These are phyloP conservation scores for Dermatophagoides farinae DNA, from an alignment of 1,140 invertebrate genomes.

Conservation along the genomic window DNA sequence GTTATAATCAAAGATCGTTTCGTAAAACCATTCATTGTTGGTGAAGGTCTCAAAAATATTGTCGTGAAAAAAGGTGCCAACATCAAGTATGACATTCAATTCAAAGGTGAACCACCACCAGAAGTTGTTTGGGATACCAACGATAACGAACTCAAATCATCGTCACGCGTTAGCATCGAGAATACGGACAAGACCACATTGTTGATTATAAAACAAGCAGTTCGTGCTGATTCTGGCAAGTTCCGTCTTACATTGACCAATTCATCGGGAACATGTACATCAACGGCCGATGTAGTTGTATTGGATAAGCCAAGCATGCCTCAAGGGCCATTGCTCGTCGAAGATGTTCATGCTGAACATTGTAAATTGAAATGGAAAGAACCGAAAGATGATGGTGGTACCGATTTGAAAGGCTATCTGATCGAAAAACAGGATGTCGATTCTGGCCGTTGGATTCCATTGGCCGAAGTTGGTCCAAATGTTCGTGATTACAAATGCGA, in stretches of 20 bases:
- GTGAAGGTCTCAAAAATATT: slow-evolving; percentile 58
- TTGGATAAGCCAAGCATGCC: slow-evolving; percentile 68
- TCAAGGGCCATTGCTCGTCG: slow-evolving; percentile 55
- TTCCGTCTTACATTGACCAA: slow-evolving; percentile 55
- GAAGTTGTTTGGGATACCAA: slow-evolving; percentile 59
- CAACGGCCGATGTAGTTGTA: slow-evolving; percentile 43
- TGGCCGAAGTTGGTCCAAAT: slow-evolving; percentile 52
- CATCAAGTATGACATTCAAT: slow-evolving; percentile 78
- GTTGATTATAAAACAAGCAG: slow-evolving; percentile 61
- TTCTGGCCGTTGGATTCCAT: slow-evolving; percentile 75
- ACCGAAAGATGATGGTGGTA: slow-evolving; percentile 80
- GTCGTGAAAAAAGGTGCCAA: slow-evolving; percentile 83
- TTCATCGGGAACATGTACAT: background rate
- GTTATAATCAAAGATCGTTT: slow-evolving; percentile 86
- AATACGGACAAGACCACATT: slow-evolving; percentile 58
- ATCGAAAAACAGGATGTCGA: slow-evolving; percentile 90
- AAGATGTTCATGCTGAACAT: slow-evolving; percentile 69
- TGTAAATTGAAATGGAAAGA: slow-evolving; percentile 85
- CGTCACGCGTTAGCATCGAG: slow-evolving; percentile 25
- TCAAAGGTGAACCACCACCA: slow-evolving; percentile 80
- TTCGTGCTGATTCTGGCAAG: slow-evolving; percentile 67
- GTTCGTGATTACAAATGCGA: slow-evolving; percentile 60
- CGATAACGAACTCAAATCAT: slow-evolving; percentile 22
- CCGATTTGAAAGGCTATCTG: slow-evolving; percentile 78
- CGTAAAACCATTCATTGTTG: slow-evolving; percentile 77